Evolutionary conservation across 2,888 invertebrate species (phyloP), one percentile per base, ranked within the genome.

Genomic region (Microctonus brassicae): DNA sequence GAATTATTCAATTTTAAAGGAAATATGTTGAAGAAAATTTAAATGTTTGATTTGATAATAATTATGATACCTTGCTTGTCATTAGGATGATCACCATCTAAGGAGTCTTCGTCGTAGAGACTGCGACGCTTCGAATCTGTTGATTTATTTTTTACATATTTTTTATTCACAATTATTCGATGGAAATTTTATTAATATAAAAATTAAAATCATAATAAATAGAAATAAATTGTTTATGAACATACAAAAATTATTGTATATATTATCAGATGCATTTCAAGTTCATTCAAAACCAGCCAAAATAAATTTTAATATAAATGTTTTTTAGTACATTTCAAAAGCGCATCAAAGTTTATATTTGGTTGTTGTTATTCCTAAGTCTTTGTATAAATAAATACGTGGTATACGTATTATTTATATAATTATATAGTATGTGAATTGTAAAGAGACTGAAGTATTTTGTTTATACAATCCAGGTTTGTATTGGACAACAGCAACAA

Each of bases 51-150:
- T 22, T 29, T 29, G 47, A 70, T 68, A 70, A 34, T 66, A n/a
- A n/a, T n/a, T n/a, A 68, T 75, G 78, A 80, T 86, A 87, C 87
- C 87, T 87, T 86, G 85, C 78, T 82, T 81, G 76, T 86, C 87
- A 80, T 81, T 79, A 76, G 83, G 83, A 80, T 83, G 83, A 81
- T 86, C 86, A 75, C 86, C 87, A 76, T 87, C 86, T 78, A 87
- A 85, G 78, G 87, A 87, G 80, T 87, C 87, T 80, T 84, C 87
- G 75, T 86, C 86, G 83, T 85, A 87, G 80, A 86, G 80, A 74
- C 78, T 78, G 78, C 86, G 86, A 79, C 85, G 86, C 83, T 84
- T 87, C 81, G 84, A 81, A 86, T 87, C 87, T 87, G 85, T 78
- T 80, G 81, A 60, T 63, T 39, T 47, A 10, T 63, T 63, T 13